These are phyloP conservation scores for Lasioglossum leucozonium DNA, from an alignment of 2,888 invertebrate genomes.

Conservation along the genomic window DNA sequence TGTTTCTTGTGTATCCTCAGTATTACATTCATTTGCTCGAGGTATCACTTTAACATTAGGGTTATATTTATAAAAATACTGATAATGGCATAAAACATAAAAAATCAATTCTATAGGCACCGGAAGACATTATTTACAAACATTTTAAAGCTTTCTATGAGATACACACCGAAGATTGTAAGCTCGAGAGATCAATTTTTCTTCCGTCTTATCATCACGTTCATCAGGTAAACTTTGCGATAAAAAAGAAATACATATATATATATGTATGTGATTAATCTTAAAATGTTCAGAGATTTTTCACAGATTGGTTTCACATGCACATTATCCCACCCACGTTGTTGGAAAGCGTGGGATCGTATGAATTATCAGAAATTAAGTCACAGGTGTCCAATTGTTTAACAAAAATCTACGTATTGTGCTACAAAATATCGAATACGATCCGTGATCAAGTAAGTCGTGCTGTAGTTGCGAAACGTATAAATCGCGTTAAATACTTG, in stretches of 20 bases:
- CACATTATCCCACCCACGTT: constrained; percentile 67
- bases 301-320: constrained; percentile 69
- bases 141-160: constrained; percentile 65
- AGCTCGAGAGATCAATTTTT: constrained; percentile 66
- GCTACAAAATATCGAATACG: constrained; percentile 67
- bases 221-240: constrained; percentile 56
- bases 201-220: constrained; percentile 73
- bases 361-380: constrained; percentile 63
- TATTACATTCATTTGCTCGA: constrained; percentile 76
- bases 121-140: constrained; percentile 75
- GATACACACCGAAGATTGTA: constrained; percentile 26
- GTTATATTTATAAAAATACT: not conserved
- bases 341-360: constrained; percentile 64
- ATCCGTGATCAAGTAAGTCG: constrained; percentile 59
- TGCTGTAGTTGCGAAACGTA: not conserved
- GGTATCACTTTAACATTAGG: constrained; percentile 55
- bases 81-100: not conserved
- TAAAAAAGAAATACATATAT: not conserved
- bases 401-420: constrained; percentile 72
- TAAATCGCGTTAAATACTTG: not conserved
- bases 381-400: constrained; percentile 69
- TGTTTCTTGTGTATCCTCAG: constrained; percentile 75
- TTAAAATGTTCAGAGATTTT: constrained; percentile 69
- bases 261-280: not conserved
- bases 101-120: constrained; percentile 62